These are phyloP conservation scores for Limanda limanda DNA, from an alignment of 2,113 vertebrate species.

Conservation along the genomic window DNA sequence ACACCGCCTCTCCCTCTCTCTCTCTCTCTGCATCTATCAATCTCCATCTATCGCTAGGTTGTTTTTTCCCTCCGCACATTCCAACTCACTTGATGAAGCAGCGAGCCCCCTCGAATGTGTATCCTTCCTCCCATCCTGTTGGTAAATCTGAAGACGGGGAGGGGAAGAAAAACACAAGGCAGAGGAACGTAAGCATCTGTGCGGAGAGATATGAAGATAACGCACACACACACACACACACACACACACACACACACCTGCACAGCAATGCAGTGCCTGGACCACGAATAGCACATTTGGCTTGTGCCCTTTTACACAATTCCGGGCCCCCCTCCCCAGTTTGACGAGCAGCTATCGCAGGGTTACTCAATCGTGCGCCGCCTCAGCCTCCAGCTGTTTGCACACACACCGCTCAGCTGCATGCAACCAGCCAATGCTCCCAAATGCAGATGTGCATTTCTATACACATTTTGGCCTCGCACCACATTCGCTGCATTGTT, in stretches of 20 bases:
- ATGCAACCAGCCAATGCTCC: neutral
- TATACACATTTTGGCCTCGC: neutral
- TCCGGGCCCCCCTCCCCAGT: slow-evolving; percentile 3
- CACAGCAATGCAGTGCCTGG: slow-evolving; percentile 54
- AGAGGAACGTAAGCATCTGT: slow-evolving; percentile 37
- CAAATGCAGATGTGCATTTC: neutral
- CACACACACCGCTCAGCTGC: slow-evolving; percentile 15
- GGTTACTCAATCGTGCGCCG: slow-evolving; percentile 10
- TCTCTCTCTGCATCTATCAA: slow-evolving; percentile 1
- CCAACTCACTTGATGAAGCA: slow-evolving; percentile 97
- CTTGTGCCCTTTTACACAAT: slow-evolving; percentile 17
- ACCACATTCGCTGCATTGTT: slow-evolving; percentile 15
- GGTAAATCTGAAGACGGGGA: slow-evolving; percentile 87
- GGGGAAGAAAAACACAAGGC: slow-evolving; percentile 17
- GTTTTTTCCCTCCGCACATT: neutral
- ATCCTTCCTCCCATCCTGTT: slow-evolving; percentile 97
- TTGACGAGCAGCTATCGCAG: neutral
- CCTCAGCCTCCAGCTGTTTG: slow-evolving; percentile 28
- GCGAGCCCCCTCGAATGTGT: slow-evolving; percentile 96
- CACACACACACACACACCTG: slow-evolving; percentile 12
- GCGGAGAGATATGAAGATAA: slow-evolving; percentile 14
- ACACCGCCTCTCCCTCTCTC: neutral
- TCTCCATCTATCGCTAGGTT: slow-evolving; percentile 5
- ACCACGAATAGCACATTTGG: slow-evolving; percentile 29
- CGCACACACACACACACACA: neutral